phyloP scores from a whole-genome alignment of 2,113 vertebrate species.

The Mixornis gularis region DNA sequence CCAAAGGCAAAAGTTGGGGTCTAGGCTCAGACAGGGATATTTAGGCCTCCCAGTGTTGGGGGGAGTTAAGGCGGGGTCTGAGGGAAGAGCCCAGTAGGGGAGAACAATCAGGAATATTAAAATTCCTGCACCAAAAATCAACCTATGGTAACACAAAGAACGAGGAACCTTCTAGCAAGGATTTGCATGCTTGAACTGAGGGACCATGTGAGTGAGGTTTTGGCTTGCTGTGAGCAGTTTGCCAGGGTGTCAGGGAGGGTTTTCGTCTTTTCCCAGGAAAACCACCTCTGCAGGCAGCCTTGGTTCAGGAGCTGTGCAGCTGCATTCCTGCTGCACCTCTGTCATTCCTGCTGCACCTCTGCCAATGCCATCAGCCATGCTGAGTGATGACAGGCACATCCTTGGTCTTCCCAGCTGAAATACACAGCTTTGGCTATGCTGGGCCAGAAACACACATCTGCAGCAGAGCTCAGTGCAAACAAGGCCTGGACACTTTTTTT shows the following conservation, averaged over 20 bases:
- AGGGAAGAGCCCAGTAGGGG: background rate
- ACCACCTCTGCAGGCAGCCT: background rate
- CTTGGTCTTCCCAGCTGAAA: background rate
- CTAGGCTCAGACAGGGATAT: too few species aligned
- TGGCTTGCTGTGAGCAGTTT: background rate
- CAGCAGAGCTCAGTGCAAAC: background rate
- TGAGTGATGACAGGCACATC: accelerated
- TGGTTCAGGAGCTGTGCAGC: background rate
- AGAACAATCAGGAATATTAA: background rate
- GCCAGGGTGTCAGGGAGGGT: too few species aligned
- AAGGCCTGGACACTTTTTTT: background rate
- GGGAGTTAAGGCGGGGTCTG: background rate
- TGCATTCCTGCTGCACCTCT: accelerated
- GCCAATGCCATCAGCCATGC: accelerated
- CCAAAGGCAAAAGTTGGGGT: background rate
- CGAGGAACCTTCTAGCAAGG: background rate
- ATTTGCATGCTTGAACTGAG: background rate
- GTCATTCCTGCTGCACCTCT: accelerated
- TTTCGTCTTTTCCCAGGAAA: background rate
- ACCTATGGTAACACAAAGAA: background rate
- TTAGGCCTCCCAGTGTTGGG: background rate
- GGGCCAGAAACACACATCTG: background rate
- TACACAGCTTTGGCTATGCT: accelerated
- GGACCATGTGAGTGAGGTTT: background rate
- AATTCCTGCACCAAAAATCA: background rate